These are phyloP conservation scores for Eulemur coronatus DNA, from an alignment of 2,797 vertebrate genomes.

Conservation along the genomic window DNA sequence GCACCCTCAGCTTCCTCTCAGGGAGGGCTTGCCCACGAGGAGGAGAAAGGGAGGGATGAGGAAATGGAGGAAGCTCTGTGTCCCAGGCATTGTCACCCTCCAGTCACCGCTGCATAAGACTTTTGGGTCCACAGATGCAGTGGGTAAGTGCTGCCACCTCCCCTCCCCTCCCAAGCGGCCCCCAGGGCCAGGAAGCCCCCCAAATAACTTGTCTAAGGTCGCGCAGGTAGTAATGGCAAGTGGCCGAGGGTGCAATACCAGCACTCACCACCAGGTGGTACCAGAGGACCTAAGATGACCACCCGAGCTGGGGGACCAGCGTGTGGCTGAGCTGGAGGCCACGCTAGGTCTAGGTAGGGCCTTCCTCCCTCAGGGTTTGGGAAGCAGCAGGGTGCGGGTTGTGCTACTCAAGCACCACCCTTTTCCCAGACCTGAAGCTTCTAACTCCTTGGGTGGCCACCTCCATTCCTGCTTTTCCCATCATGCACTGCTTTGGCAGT, in stretches of 20 bases:
- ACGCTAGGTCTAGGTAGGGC: not conserved
- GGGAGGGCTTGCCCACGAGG: not conserved
- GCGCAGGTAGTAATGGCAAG: too few relatives aligned
- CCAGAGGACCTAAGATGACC: conserved; percentile 63
- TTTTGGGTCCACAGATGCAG: conserved; percentile 27
- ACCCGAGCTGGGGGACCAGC: accelerated
- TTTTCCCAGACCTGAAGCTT: not conserved
- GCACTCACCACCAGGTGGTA: conserved; percentile 77
- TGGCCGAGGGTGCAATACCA: not conserved
- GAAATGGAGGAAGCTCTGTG: not conserved
- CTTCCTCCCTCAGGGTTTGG: not conserved
- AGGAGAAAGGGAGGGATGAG: not conserved
- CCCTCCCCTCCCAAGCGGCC: accelerated
- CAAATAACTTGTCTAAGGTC: not conserved
- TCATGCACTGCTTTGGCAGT: not conserved
- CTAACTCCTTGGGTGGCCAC: not conserved
- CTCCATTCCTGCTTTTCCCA: not conserved
- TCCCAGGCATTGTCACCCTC: accelerated
- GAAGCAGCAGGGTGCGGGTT: not conserved
- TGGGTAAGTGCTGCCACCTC: not conserved
- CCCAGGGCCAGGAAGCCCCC: not conserved
- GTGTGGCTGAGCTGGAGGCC: not conserved
- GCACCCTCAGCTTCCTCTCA: conserved; percentile 17
- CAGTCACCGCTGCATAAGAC: not conserved
- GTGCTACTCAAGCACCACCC: not conserved